Evolutionary conservation across 2,797 vertebrate genomes (phyloP), one percentile per base, ranked within the genome.

Genomic region (Rhinella marina): DNA sequence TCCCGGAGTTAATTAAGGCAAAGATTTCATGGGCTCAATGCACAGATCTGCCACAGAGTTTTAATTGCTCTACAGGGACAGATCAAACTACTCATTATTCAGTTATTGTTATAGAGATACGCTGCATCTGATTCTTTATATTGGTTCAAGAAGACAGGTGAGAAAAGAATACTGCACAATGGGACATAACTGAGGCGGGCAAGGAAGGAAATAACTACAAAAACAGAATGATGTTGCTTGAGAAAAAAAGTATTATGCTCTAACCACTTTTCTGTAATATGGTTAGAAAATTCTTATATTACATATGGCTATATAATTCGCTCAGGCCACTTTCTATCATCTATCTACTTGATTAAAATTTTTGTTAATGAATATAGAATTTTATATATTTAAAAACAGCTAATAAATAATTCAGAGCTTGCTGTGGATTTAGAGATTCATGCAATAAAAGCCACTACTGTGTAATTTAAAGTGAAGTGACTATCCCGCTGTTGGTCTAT

Each of bases 71-170:
- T 79, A 57, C 85, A 79, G 88, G 88, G 88, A 89, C 85, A 89
- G 88, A 89, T 89, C 88, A 86, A 86, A 72, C 85, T 89, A 79
- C 88, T 89, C 85, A 89, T 89, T 89, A 89, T 89, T 89, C 88
- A 86, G 88, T 86, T 89, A 89, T 86, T 89, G 88, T 86, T 89
- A 82, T 89, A 86, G 84, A 86, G 88, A 86, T 86, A 81, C 79
- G 54, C 61, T 86, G 85, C 64, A 89, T 89, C 64, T 89, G 80
- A 89, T 89, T 89, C 52, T 62, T 79, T 86, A 79, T 78, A 86
- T 86, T 86, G 81, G 84, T 50, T 86, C 54, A 86, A 73, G 73
- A 89, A 89, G 88, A 86, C 84, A 89, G 88, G 85, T 89, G 81
- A 89, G 81, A 48, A 89, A 82, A 83, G 56, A 76, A 82, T 89